Percentiles rank a stretch among this genome's conserved stretches.
Evolutionary conservation across 2,888 invertebrate species (phyloP).

Genomic region (Octonoba sinensis): DNA sequence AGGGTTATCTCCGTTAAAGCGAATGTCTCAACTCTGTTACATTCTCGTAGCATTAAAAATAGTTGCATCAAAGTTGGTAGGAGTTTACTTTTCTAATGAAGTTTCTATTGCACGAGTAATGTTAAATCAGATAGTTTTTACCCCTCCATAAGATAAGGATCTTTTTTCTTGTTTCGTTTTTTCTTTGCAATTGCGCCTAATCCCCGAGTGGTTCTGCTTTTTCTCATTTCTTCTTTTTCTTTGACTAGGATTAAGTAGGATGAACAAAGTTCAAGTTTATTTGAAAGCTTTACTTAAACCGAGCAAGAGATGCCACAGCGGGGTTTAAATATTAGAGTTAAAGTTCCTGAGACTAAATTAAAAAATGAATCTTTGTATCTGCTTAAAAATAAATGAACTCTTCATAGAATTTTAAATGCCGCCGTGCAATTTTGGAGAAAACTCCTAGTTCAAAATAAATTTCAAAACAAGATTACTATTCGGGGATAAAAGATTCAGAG

Average conservation of each 20-base stretch:
- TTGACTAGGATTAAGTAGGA: slow-evolving; percentile 48
- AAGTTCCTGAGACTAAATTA: slow-evolving; percentile 24
- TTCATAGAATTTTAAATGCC: too few species aligned
- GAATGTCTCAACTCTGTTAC: slow-evolving; percentile 8
- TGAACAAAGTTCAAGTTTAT: slow-evolving; percentile 56
- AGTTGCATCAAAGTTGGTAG: not conserved
- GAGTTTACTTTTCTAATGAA: slow-evolving; percentile 7
- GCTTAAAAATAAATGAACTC: too few species aligned
- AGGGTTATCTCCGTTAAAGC: too few species aligned
- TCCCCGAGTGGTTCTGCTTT: slow-evolving; percentile 34
- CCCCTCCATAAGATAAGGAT: slow-evolving; percentile 12
- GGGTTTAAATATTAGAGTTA: slow-evolving; percentile 36
- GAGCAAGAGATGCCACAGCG: slow-evolving; percentile 14
- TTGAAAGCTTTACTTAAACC: slow-evolving; percentile 45
- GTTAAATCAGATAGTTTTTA: slow-evolving; percentile 46
- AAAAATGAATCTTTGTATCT: slow-evolving; percentile 12
- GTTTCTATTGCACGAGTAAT: slow-evolving; percentile 20
- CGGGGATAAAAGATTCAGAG: too few species aligned
- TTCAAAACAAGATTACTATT: too few species aligned
- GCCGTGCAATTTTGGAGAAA: too few species aligned
- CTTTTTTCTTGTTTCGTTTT: slow-evolving; percentile 2
- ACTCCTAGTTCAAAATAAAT: too few species aligned
- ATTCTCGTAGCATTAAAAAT: slow-evolving; percentile 17
- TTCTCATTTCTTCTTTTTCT: slow-evolving; percentile 11
- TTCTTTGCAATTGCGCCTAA: slow-evolving; percentile 47